A percentile compares a stretch with the other conserved stretches of the same genome.
These are phyloP conservation scores for Rhagonycha fulva DNA, from an alignment of 2,888 invertebrate genomes.

Conservation along the genomic window DNA sequence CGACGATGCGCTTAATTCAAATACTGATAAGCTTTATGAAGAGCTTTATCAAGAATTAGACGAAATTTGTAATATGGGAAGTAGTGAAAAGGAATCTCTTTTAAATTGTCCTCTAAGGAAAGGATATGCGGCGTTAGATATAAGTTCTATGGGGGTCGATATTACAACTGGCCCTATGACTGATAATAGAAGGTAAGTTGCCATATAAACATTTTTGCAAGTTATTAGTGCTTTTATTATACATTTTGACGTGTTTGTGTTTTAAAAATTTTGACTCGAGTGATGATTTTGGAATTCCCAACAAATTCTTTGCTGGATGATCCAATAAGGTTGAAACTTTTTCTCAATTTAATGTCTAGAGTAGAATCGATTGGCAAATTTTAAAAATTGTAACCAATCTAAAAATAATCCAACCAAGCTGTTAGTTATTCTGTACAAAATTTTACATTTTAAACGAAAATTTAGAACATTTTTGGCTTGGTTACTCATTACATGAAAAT, in stretches of 20 bases:
- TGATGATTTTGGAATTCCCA: background rate
- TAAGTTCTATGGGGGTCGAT: conserved; percentile 74
- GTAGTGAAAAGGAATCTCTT: conserved; percentile 56
- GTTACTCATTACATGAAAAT: conserved; percentile 3
- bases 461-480: background rate
- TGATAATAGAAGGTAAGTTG: conserved; percentile 59
- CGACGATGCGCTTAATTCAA: conserved; percentile 75
- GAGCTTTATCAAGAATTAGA: conserved; percentile 71
- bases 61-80: conserved; percentile 62
- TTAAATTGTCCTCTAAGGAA: conserved; percentile 63
- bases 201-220: background rate
- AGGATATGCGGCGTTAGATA: conserved; percentile 68
- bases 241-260: background rate
- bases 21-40: conserved; percentile 67
- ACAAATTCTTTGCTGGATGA: background rate
- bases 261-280: background rate
- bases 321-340: background rate
- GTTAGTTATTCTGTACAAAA: conserved; percentile 4
- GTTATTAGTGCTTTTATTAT: background rate
- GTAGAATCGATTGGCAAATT: background rate
- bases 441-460: background rate
- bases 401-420: conserved; percentile 28
- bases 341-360: background rate
- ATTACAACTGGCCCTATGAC: conserved; percentile 64
- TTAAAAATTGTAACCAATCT: background rate